Evolutionary conservation across 2,113 vertebrate genomes (phyloP), one percentile per base, ranked within the genome.

Genomic region (Triplophysa rosa): DNA sequence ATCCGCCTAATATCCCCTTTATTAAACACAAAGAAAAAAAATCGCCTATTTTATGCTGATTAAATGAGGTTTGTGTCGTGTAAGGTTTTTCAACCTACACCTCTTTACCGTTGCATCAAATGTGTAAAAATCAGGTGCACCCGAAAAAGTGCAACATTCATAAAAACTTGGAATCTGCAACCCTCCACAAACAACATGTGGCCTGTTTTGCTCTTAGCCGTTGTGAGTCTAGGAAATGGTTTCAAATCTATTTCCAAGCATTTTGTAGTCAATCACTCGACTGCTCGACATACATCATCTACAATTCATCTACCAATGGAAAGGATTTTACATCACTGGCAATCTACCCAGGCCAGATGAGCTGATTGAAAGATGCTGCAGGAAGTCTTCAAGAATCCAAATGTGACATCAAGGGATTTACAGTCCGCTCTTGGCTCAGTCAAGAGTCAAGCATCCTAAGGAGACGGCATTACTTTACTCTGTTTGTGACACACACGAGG

Each of bases 221-320:
- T 72, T 72, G 26, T 58, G 69, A 56, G 29, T 40, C 54, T 74
- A 63, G 58, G 71, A 74, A 24, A 63, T 13, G 8, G n/a, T 74
- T 63, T 62, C 4, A 40, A 6, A 42, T 47, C 58, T 16, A 29
- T 63, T 62, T 74, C 13, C 16, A 73, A 71, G 11, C 54, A 3
- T 59, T 70, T 70, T 54, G 17, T 33, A 56, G 24, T 71, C 24
- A 13, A 71, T 61, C 33, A 33, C 49, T 33, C 33, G 14, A 74
- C 37, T 62, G 21, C 45, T 33, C 29, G 29, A 74, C 40, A 63
- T 45, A 63, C 58, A 74, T 19, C 40, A 74, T 74, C 9, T 21
- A 63, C 71, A 74, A 62, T 74, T 63, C 58, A 74, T 61, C 58
- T 47, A 62, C 58, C 42, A 74, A 74, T 74, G 71, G 71, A 74